Base-by-base conservation (phyloP, 2,113 vertebrate species). In the Scophthalmus maximus region DNA sequence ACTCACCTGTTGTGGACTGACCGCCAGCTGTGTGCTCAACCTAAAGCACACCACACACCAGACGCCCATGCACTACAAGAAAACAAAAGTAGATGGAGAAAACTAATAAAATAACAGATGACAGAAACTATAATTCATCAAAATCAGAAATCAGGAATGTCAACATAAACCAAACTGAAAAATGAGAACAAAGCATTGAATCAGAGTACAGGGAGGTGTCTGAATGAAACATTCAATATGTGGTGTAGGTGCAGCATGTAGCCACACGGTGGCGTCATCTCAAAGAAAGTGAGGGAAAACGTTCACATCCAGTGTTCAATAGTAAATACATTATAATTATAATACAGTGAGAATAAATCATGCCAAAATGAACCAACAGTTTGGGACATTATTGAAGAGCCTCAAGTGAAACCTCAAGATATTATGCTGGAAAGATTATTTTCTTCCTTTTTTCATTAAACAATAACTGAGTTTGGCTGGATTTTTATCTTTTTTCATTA, bases 1-100 rank as follows among this genome's bases (percentile, higher is more conserved):
- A 87, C 87, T 89, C 79, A 89, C 82, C 86, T 81, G 68, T 53
- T 32, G 55, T 6, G 34, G 72, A 78, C 50, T 62, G 61, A 65
- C 61, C 64, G 72, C 67, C 73, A 79, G 72, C 91, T 90, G 88
- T 88, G 88, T 88, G 88, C 78, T 64, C 55, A 76, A 65, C 53
- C 84, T 89, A 92, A 79, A 79, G 82, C 86, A 79, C 60, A 72
- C 78, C 90, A 87, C 92, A 82, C 87, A 93, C 82, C 95, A 94
- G 94, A 92, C 91, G 78, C 92, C 93, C 94, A 95, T 93, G 93
- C 87, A 94, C 96, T 96, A 95, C 94, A 96, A 94, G 90, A 88
- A 95, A 88, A 91, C 90, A 94, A 76, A 83, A 94, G 89, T 81
- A 77, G 88, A 88, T 93, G 93, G 86, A n/a, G 91, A 89, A 88